These are phyloP conservation scores for Enchytraeus crypticus DNA, from an alignment of 2,888 invertebrate species.

Conservation along the genomic window DNA sequence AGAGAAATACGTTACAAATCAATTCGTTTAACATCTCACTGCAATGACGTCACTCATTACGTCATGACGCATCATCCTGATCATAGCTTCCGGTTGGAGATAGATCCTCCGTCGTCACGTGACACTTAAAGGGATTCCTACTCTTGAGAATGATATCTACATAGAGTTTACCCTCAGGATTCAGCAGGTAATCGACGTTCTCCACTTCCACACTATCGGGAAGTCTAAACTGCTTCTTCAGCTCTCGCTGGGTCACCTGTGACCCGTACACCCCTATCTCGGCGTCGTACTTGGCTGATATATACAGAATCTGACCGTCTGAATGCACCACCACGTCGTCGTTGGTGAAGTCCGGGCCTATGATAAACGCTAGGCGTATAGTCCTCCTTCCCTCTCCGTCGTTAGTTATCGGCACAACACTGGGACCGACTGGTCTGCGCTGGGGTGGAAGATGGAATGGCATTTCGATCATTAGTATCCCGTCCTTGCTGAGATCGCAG, in stretches of 20 bases:
- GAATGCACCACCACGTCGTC: constrained; percentile 25
- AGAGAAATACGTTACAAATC: no score
- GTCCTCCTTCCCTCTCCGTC: constrained; percentile 22
- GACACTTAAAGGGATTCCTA: constrained; percentile 17
- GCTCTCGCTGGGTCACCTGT: constrained; percentile 13
- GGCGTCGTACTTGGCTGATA: constrained; percentile 23
- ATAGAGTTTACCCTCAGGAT: constrained; percentile 23
- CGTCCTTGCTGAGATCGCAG: constrained; percentile 20
- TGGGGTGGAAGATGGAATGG: constrained; percentile 30
- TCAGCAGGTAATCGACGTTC: constrained; percentile 19
- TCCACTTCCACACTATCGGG: constrained; percentile 24
- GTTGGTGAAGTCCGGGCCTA: constrained; percentile 25
- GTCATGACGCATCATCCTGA: background rate
- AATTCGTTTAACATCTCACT: no score
- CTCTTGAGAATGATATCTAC: constrained; percentile 25
- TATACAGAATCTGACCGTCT: constrained; percentile 14
- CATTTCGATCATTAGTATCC: constrained; percentile 27
- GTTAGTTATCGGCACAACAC: constrained; percentile 24
- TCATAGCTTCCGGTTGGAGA: background rate
- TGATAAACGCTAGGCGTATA: constrained; percentile 21
- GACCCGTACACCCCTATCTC: constrained; percentile 24
- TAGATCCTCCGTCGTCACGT: constrained; percentile 20
- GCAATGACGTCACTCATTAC: no score
- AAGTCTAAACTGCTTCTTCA: constrained; percentile 21
- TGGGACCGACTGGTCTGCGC: constrained; percentile 22